phyloP scores from a whole-genome alignment of 2,113 vertebrate species.

The Isurus oxyrinchus region DNA sequence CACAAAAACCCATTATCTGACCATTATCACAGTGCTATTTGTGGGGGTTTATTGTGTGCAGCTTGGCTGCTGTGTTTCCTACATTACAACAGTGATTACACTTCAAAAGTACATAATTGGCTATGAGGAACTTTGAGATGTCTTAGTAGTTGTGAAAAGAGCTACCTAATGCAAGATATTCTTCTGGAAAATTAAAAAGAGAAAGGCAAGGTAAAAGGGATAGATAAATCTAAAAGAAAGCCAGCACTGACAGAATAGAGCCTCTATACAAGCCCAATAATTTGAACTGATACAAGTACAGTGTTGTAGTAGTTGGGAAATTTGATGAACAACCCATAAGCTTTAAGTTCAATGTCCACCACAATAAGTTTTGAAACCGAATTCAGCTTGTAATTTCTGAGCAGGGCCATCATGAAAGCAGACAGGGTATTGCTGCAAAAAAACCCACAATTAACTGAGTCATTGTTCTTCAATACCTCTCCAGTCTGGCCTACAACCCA shows the following conservation, averaged over 20 bases:
- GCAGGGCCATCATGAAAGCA: neutral
- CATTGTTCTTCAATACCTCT: neutral
- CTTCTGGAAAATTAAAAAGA: neutral
- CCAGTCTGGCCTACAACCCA: neutral
- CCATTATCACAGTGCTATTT: too few species aligned
- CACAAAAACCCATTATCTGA: too few species aligned
- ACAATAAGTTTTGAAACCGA: neutral
- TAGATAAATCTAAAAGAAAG: neutral
- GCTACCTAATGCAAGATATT: too few species aligned
- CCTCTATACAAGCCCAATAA: neutral
- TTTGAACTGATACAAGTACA: neutral
- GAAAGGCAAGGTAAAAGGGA: neutral
- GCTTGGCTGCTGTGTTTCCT: too few species aligned
- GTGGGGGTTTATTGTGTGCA: too few species aligned
- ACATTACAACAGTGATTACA: too few species aligned
- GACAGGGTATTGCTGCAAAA: neutral
- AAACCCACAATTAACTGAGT: neutral
- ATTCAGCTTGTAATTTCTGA: neutral
- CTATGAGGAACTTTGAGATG: too few species aligned
- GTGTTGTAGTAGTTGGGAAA: neutral
- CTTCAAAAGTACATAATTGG: too few species aligned
- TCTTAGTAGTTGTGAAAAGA: too few species aligned
- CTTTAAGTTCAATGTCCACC: neutral
- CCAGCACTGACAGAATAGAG: neutral
- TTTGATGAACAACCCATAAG: neutral